Evolutionary conservation across 1,140 invertebrate genomes (phyloP).

Genomic region (Hylyphantes graminicola): DNA sequence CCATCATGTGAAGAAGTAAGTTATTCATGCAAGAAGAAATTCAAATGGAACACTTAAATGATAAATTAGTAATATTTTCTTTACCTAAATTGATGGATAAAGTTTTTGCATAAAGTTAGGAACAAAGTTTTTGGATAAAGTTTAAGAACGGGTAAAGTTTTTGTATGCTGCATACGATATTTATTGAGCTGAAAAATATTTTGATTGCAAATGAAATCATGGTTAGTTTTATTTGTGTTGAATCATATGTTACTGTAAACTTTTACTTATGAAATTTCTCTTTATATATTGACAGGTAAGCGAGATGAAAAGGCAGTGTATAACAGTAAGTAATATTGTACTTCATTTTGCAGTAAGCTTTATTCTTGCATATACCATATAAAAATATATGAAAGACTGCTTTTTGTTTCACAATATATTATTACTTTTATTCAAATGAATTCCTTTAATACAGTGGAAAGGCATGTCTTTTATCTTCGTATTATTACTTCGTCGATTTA

Average conservation of each 20-base stretch:
- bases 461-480: no score
- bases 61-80: background rate
- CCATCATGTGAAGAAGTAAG: constrained; percentile 56
- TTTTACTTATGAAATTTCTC: background rate
- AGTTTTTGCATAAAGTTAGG: no score
- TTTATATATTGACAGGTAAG: constrained; percentile 44
- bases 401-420: background rate
- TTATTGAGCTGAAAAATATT: no score
- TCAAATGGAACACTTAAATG: background rate
- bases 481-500: no score
- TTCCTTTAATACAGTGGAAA: no score
- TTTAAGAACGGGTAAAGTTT: no score
- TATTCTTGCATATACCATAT: background rate
- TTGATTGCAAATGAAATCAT: no score
- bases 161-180: no score
- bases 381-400: background rate
- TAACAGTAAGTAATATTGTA: constrained; percentile 24
- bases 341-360: background rate
- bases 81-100: background rate
- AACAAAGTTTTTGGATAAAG: no score
- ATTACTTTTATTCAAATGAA: no score
- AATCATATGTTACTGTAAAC: background rate
- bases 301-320: constrained; percentile 52
- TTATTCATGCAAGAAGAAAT: background rate
- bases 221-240: background rate